A percentile compares a stretch with the other conserved stretches of the same genome.
phyloP scores from a whole-genome alignment of 1,140 invertebrate species.

The silkworm (Bombyx mori) region DNA sequence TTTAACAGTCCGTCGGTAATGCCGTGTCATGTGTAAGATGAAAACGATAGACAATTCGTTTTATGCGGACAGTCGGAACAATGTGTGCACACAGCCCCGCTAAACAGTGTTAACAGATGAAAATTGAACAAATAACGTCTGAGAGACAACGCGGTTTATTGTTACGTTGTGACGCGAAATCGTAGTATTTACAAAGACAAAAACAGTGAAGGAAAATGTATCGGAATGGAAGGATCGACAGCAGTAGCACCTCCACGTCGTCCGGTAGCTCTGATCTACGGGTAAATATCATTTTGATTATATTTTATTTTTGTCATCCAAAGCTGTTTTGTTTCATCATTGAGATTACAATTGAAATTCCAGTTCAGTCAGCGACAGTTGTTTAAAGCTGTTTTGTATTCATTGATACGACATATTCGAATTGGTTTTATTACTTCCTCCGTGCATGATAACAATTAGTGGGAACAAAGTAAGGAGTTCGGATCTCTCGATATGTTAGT shows the following conservation, averaged over 20 bases:
- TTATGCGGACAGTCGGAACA: slow-evolving; percentile 22
- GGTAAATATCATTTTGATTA: slow-evolving; percentile 29
- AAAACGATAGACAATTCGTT: not conserved
- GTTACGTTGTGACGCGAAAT: not conserved
- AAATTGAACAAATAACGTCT: slow-evolving; percentile 9
- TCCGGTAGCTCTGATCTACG: slow-evolving; percentile 49
- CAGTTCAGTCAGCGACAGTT: too few relatives aligned
- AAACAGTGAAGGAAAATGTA: slow-evolving; percentile 27
- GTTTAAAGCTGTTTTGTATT: too few relatives aligned
- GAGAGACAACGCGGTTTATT: not conserved
- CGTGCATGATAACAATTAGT: too few relatives aligned
- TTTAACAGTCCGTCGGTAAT: slow-evolving; percentile 6
- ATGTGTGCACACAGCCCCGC: slow-evolving; percentile 13
- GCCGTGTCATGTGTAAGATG: slow-evolving; percentile 8
- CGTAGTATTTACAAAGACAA: not conserved
- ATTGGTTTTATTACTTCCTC: too few relatives aligned
- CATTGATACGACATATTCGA: too few relatives aligned
- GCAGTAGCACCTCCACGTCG: slow-evolving; percentile 49
- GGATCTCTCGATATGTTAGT: too few relatives aligned
- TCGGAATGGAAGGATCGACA: slow-evolving; percentile 39
- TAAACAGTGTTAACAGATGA: slow-evolving; percentile 27
- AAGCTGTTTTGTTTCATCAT: too few relatives aligned
- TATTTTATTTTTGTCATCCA: slow-evolving; percentile 9
- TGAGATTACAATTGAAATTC: too few relatives aligned
- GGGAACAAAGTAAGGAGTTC: too few relatives aligned